phyloP scores from a whole-genome alignment of 2,113 vertebrate genomes.

The Cynopterus brachyotis region DNA sequence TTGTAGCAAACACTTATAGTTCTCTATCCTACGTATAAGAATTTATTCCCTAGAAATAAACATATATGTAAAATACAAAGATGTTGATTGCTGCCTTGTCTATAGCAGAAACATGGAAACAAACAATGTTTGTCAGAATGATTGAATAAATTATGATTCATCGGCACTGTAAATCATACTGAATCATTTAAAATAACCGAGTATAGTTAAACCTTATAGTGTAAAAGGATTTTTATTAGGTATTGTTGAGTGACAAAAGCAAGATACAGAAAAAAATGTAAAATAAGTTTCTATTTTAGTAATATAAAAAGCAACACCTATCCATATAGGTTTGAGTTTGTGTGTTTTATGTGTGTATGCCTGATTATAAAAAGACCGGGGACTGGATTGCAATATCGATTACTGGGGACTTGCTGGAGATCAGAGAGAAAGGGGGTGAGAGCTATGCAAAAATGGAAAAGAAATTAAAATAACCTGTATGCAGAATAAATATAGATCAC shows the following conservation, averaged over 20 bases:
- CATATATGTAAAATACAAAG: not conserved
- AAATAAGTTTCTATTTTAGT: not conserved
- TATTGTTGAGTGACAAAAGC: constrained; percentile 26
- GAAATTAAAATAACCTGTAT: not conserved
- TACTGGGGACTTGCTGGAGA: not conserved
- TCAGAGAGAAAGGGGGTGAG: not conserved
- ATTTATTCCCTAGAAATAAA: not conserved
- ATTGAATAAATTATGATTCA: not conserved
- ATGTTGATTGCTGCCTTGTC: not conserved
- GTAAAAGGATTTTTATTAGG: not conserved
- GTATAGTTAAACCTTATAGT: not conserved
- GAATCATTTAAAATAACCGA: not conserved
- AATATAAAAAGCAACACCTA: not conserved
- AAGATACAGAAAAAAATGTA: not conserved
- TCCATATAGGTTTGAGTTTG: not conserved
- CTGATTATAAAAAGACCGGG: not conserved
- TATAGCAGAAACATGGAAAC: not conserved
- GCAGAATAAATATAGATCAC: not conserved
- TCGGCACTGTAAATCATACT: not conserved
- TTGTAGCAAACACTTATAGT: not conserved
- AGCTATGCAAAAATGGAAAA: not conserved
- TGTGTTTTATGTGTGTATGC: not conserved
- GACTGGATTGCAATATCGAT: not conserved
- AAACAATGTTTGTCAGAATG: not conserved
- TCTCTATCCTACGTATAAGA: not conserved